Base-by-base conservation (phyloP, 2,113 vertebrate species). In the Genyomyrus donnyi region DNA sequence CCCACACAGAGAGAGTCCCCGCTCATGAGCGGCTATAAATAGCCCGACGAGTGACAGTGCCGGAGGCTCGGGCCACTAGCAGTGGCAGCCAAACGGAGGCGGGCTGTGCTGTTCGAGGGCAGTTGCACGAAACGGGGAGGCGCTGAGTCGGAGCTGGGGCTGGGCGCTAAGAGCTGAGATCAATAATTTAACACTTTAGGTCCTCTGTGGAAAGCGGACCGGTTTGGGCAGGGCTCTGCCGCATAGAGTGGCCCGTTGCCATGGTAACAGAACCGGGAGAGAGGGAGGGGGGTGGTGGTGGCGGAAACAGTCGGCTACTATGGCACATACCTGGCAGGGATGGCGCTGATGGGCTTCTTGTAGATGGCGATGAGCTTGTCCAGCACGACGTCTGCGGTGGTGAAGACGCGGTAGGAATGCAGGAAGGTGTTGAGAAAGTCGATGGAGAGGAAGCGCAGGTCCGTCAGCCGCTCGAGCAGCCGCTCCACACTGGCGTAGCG, bases 341-440 rank as follows among this genome's bases (percentile, higher is more conserved):
- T 98, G 90, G 98, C 98, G 0, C 98, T 99, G 96, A 99, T 98
- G 3, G 98, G 98, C 93, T 97, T 98, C 94, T 97, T 97, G 96
- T 99, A 99, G 94, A 98, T 99, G 86, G 97, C 96, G 94, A 99
- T 98, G 93, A 99, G 98, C 93, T 99, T 99, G 95, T 99, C 98
- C 0, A 99, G 96, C 45, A 99, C 98, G 7, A 98, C 97, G 0
- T 97, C 93, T 0, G 98, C 97, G 0, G 96, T 96, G 95, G 98
- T 99, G 95, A 99, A 99, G 90, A 99, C 98, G 0, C 98, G 97
- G 93, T 99, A 99, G 0, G 98, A 99, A 80, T 99, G 98, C 95
- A 99, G 95, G 94, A 99, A 99, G 10, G 98, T 99, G 96, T 99
- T 99, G 90, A 99, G 97, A 91, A 99, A 99, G 94, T 99, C 98